Conservation (phyloP, 2,888 invertebrate species). For the Hetaerina titia region DNA sequence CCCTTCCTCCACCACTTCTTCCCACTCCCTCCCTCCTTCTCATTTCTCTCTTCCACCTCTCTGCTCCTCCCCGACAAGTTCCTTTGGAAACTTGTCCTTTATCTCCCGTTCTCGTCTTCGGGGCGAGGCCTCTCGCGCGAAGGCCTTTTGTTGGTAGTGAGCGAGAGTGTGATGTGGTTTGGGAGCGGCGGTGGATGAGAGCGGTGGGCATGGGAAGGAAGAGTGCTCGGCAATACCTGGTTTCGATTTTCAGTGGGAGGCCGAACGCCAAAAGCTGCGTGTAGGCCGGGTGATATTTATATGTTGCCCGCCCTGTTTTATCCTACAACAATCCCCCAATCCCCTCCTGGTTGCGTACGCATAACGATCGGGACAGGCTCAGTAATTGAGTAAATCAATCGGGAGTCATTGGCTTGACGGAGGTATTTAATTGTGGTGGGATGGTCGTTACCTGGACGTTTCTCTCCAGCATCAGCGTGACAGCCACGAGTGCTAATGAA, state of each 20-base stretch:
- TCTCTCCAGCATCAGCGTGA: neutral
- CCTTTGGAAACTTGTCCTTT: slow-evolving; percentile 58
- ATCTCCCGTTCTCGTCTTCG: slow-evolving; percentile 51
- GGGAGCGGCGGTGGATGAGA: neutral
- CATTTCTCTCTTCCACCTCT: neutral
- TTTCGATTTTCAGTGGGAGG: neutral
- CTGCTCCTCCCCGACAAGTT: slow-evolving; percentile 34
- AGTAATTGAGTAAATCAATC: neutral
- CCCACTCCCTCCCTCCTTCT: slow-evolving; percentile 65
- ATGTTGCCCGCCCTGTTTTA: neutral
- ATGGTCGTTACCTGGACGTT: neutral
- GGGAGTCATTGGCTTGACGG: neutral
- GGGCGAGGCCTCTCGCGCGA: neutral
- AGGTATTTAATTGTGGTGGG: neutral
- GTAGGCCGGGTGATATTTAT: neutral
- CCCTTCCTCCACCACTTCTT: slow-evolving; percentile 64
- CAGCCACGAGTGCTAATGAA: neutral
- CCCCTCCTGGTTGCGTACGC: no score
- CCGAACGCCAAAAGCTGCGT: neutral
- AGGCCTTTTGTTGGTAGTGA: neutral
- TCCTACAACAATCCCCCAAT: no score
- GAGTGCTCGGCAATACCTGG: neutral
- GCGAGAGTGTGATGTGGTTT: neutral
- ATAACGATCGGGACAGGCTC: neutral
- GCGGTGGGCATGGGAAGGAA: neutral